Conservation (phyloP, 2,888 invertebrate genomes). For the Emesis castigata region DNA sequence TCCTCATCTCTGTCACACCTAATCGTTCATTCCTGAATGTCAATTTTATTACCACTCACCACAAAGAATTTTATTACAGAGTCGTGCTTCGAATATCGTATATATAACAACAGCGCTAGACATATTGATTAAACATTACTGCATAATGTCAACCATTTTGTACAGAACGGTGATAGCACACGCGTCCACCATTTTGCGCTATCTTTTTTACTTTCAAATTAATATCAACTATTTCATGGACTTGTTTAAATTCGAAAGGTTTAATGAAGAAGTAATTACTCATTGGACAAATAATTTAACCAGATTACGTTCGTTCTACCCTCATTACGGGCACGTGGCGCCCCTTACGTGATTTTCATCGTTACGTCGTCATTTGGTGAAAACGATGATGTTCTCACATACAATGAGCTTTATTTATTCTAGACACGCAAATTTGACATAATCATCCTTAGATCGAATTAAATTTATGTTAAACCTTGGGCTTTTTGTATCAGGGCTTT, state of each 20-base stretch:
- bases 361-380: slow-evolving; percentile 25
- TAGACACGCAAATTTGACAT: slow-evolving; percentile 75
- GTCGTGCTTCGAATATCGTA: slow-evolving; percentile 9
- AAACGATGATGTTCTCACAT: slow-evolving; percentile 63
- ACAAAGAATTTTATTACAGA: slow-evolving; percentile 32
- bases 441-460: slow-evolving; percentile 68
- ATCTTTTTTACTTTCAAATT: background rate
- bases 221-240: background rate
- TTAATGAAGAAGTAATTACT: slow-evolving; percentile 50
- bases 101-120: slow-evolving; percentile 62
- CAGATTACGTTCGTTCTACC: background rate
- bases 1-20: background rate
- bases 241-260: background rate
- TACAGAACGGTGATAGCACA: slow-evolving; percentile 72
- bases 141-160: slow-evolving; percentile 82
- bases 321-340: slow-evolving; percentile 38
- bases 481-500: slow-evolving; percentile 46
- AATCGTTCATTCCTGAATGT: background rate
- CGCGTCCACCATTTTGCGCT: slow-evolving; percentile 77
- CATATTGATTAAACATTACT: slow-evolving; percentile 80
- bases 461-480: slow-evolving; percentile 57
- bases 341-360: slow-evolving; percentile 55
- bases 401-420: slow-evolving; percentile 69
- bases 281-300: slow-evolving; percentile 23
- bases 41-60: background rate